Base-by-base conservation (phyloP, 2,797 vertebrate genomes). In the Enteromius thamalakanensis region DNA sequence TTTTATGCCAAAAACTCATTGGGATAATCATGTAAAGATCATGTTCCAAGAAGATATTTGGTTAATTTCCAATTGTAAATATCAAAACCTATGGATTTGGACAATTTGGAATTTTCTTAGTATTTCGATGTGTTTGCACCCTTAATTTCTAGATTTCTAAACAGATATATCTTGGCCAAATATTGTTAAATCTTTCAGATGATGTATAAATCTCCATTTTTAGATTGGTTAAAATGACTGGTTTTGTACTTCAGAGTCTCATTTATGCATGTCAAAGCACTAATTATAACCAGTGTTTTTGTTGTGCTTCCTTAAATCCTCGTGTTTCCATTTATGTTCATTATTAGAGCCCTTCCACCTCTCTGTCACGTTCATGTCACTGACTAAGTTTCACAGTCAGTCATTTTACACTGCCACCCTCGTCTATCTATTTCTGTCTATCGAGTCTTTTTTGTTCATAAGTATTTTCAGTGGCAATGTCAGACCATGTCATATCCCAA, bases 361-460 rank as follows among this genome's bases (percentile, higher is more conserved):
- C 23, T 75, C 71, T 67, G 81, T 82, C 60, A 67, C 71, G 42
- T 75, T 75, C 58, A 55, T 82, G 3, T 74, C 69, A 81, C 69
- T 70, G 79, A 81, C 37, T 26, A 29, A 12, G 4, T 26, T 40
- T 40, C 32, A 9, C 55, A 64, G 21, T 37, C 21, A 51, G 70
- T 82, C 72, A 58, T 76, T 76, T 67, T 51, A 75, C 80, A 76
- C 60, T 37, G 58, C 60, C 62, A 19, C 72, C 81, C 62, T 76
- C 47, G 2, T 58, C 34, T 26, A 32, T 82, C 45, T 82, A 68
- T 75, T 82, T 68, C 60, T 58, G 67, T n/a, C 40, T 42, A 10
- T 42, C 9, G 0, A 29, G 15, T 55, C 45, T 9, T 55, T 55
- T 75, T 9, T 14, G 34, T 45, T 75, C 80, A 74, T 81, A 53